A percentile compares a stretch with the other conserved stretches of the same genome.
phyloP scores from a whole-genome alignment of 2,888 invertebrate species.

The Drosophila buzzatii region DNA sequence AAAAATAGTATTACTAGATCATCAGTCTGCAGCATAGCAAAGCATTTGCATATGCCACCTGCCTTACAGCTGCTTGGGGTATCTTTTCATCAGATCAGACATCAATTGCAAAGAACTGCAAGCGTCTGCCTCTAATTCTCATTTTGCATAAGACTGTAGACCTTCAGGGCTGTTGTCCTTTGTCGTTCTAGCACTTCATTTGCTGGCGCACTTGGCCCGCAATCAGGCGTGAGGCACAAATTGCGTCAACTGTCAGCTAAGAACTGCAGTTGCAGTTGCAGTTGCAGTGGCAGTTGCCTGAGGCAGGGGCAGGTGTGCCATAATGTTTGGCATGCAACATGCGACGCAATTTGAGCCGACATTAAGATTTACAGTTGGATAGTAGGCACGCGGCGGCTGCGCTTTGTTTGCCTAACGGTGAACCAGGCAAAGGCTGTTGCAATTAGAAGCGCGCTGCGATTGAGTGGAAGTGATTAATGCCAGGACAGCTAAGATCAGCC shows the following conservation, averaged over 20 bases:
- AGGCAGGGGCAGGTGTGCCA: constrained; percentile 59
- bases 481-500: constrained; percentile 36
- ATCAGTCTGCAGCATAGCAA: background rate
- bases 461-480: constrained; percentile 69
- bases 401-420: constrained; percentile 55
- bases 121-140: background rate
- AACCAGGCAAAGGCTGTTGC: constrained; percentile 43
- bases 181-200: constrained; percentile 54
- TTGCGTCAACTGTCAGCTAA: constrained; percentile 6
- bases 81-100: constrained; percentile 26
- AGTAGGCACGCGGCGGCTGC: constrained; percentile 44
- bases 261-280: constrained; percentile 8
- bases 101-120: constrained; percentile 22
- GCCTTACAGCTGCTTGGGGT: constrained; percentile 14
- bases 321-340: constrained; percentile 43
- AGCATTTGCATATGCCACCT: constrained; percentile 27
- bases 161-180: constrained; percentile 23
- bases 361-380: constrained; percentile 62
- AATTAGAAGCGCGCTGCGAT: constrained; percentile 59
- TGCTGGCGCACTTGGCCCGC: constrained; percentile 52
- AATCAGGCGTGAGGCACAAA: constrained; percentile 44
- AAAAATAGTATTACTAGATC: background rate
- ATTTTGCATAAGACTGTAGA: constrained; percentile 43
- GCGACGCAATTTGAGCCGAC: constrained; percentile 60
- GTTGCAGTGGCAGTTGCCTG: constrained; percentile 15